A percentile compares a stretch with the other conserved stretches of the same genome.
Evolutionary conservation across 2,888 invertebrate species (phyloP).

Genomic region (Aspidapion aeneum): DNA sequence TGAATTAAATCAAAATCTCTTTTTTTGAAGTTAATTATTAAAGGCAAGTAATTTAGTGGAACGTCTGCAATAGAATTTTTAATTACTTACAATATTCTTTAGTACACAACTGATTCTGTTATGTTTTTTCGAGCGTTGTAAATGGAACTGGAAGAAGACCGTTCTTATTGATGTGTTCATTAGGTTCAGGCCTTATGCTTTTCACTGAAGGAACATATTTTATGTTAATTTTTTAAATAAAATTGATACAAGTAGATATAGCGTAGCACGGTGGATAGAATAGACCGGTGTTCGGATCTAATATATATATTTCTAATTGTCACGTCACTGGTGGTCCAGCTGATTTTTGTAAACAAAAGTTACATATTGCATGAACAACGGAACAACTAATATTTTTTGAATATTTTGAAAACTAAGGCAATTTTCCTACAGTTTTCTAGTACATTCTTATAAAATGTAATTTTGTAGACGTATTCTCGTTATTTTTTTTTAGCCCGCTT

Average conservation of each 20-base stretch:
- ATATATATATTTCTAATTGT: too few species aligned
- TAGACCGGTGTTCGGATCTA: too few species aligned
- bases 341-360: too few species aligned
- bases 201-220: conserved; percentile 49
- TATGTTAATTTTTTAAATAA: conserved; percentile 43
- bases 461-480: too few species aligned
- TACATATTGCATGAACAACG: too few species aligned
- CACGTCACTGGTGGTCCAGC: too few species aligned
- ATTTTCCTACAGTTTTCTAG: too few species aligned
- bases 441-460: too few species aligned
- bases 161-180: conserved; percentile 52
- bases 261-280: too few species aligned
- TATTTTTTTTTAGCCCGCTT: too few species aligned
- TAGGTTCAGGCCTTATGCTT: conserved; percentile 46
- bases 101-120: conserved; percentile 56
- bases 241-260: conserved; percentile 41
- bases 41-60: conserved; percentile 56
- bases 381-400: too few species aligned
- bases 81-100: conserved; percentile 41
- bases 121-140: conserved; percentile 57
- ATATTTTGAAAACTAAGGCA: too few species aligned
- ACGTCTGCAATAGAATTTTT: conserved; percentile 61
- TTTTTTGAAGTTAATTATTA: conserved; percentile 57
- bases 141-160: conserved; percentile 55
- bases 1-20: conserved; percentile 61